Base-by-base conservation (phyloP, 2,797 vertebrate species). In the Enteromius mattozi region DNA sequence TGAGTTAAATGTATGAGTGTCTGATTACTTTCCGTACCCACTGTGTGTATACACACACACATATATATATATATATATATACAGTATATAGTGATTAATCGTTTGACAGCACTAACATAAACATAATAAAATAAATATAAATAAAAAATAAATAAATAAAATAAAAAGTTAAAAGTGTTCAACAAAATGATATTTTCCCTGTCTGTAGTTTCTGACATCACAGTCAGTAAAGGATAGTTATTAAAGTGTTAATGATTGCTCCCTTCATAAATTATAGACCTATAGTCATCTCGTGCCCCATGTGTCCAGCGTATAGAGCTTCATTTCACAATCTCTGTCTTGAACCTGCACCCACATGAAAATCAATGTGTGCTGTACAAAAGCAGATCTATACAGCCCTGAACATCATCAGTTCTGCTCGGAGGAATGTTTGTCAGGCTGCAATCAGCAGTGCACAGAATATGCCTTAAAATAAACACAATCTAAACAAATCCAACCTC, bases 361-460 rank as follows among this genome's bases (percentile, higher is more conserved):
- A 13, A 63, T 63, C 61, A 63, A 16, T 63, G 13, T 63, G 24
- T 63, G 24, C 56, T 6, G n/a, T 13, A 61, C 56, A 5, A 61
- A 61, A 27, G 8, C 3, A 0, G 10, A 27, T 61, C 56, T 27
- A 61, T 61, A 61, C 59, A 61, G 56, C 24, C 56, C n/a, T 61
- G 61, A 63, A 63, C 27, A 63, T 63, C 24, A 14, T 63, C 59
- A 63, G 24, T 63, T 68, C 19, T 69, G 35, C 66, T 68, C 5
- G 12, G 70, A 80, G 14, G 16, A 6, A 21, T 14, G 45, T 80
- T 47, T 80, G 45, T 80, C 47, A 66, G 47, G 63, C 63, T 63
- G 45, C 54, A 87, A 87, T 87, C 49, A 82, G 56, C 59, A 40
- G 40, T 63, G 35, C 69, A 75, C 85, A 69, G 59, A 75, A 88